Conservation (phyloP, 2,113 vertebrate genomes). For the Asarcornis scutulata region DNA sequence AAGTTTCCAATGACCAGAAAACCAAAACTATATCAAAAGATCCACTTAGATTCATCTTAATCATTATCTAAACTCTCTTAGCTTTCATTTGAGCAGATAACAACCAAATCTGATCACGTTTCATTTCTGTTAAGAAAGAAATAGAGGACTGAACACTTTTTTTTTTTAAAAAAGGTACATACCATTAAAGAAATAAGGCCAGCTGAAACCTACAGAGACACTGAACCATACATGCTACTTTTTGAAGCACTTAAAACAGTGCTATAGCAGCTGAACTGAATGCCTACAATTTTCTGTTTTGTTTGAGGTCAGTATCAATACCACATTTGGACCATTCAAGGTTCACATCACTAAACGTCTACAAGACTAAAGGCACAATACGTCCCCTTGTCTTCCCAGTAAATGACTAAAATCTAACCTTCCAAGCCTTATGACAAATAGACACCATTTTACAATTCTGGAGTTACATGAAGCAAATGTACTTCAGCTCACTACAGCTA, state of each 20-base stretch:
- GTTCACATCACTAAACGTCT: neutral
- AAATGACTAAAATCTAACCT: neutral
- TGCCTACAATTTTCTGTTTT: neutral
- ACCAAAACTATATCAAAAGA: neutral
- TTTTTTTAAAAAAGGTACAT: no score
- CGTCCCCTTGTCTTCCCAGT: neutral
- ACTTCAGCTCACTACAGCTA: neutral
- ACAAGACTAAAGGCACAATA: neutral
- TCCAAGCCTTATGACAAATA: neutral
- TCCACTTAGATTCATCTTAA: neutral
- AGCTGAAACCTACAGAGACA: neutral
- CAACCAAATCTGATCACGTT: neutral
- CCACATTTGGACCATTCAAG: neutral
- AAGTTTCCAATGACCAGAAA: neutral
- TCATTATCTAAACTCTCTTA: neutral
- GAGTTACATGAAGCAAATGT: neutral
- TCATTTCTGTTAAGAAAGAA: rapidly evolving
- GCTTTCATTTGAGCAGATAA: neutral
- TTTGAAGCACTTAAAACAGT: neutral
- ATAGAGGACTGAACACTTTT: no score
- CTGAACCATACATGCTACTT: neutral
- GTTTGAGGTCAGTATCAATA: neutral
- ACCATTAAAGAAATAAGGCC: neutral
- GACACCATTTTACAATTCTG: neutral
- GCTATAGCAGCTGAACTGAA: neutral